Percentiles rank a stretch among this genome's conserved stretches.
Evolutionary conservation across 1,140 invertebrate genomes (phyloP).

Genomic region (Rhopalosiphum maidis): DNA sequence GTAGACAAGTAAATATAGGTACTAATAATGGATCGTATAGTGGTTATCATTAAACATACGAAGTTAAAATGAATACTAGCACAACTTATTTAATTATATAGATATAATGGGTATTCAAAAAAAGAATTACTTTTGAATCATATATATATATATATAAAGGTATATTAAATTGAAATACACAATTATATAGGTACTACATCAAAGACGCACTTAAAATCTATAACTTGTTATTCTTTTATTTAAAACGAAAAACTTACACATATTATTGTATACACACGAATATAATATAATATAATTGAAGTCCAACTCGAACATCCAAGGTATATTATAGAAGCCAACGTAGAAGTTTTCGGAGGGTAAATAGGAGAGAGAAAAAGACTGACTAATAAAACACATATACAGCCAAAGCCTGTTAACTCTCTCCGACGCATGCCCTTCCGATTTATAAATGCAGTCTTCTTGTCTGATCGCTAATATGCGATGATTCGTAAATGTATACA

Average conservation of each 20-base stretch:
- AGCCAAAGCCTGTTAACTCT: conserved; percentile 54
- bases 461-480: background rate
- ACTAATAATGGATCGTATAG: background rate
- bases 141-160: too few relatives aligned
- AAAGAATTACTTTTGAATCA: background rate
- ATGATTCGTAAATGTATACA: background rate
- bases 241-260: background rate
- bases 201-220: background rate
- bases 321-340: background rate
- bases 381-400: conserved; percentile 41
- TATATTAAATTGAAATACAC: too few relatives aligned
- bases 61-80: background rate
- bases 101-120: too few relatives aligned
- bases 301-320: background rate
- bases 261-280: too few relatives aligned
- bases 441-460: background rate
- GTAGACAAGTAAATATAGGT: too few relatives aligned
- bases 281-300: background rate
- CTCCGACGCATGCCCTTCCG: conserved; percentile 55
- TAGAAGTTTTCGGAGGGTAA: conserved; percentile 53
- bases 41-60: background rate
- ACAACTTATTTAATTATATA: background rate
- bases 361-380: conserved; percentile 58
- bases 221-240: background rate
- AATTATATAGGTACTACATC: background rate